phyloP scores from a whole-genome alignment of 2,888 invertebrate genomes.

The Drosophila lutescens region DNA sequence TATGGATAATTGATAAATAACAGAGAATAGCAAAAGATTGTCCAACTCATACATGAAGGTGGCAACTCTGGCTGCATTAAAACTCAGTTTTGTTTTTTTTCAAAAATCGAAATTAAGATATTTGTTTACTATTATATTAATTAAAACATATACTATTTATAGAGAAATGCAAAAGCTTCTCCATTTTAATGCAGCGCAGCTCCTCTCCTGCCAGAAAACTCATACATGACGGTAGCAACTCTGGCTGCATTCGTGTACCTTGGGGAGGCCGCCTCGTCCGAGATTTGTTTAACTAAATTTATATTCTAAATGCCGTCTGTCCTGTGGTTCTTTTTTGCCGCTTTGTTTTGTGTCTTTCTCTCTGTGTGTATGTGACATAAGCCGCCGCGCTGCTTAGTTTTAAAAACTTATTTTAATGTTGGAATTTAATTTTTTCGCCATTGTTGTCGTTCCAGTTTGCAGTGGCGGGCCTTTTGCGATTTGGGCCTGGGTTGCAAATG shows the following conservation, averaged over 20 bases:
- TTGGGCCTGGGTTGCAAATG: conserved; percentile 48
- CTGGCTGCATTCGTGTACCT: conserved; percentile 44
- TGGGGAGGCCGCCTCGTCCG: conserved; percentile 52
- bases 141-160: background rate
- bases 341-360: conserved; percentile 15
- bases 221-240: conserved; percentile 29
- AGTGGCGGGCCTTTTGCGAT: conserved; percentile 47
- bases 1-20: no score
- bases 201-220: conserved; percentile 1
- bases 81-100: background rate
- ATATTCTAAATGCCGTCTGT: conserved; percentile 56
- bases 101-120: background rate
- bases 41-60: no score
- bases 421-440: conserved; percentile 33
- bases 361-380: conserved; percentile 53
- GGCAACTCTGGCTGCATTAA: background rate
- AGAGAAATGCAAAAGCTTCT: no score
- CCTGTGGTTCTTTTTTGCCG: conserved; percentile 28
- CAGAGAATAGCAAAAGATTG: no score
- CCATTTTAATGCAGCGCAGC: conserved; percentile 21
- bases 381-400: conserved; percentile 62
- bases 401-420: conserved; percentile 67
- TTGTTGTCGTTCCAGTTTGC: conserved; percentile 33
- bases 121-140: background rate
- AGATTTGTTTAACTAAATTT: conserved; percentile 67